Evolutionary conservation across 2,113 vertebrate species (phyloP), one percentile per base, ranked within the genome.

Genomic region (Ceuthmochares aereus): DNA sequence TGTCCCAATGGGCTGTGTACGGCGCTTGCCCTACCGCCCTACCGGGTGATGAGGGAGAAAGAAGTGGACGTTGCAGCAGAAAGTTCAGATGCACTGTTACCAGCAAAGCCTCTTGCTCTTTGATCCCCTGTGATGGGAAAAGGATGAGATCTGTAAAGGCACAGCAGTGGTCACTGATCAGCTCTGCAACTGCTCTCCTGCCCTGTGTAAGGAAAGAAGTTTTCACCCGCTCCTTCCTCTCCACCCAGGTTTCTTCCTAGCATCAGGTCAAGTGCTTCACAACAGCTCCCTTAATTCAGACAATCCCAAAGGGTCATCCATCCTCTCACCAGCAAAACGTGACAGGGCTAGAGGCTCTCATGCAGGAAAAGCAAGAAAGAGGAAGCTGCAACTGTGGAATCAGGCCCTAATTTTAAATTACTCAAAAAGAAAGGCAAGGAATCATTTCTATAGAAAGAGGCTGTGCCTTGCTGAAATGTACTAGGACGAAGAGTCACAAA

Each of bases 231-330:
- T 36, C 22, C 34, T 63, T 83, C 29, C n/a, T 67, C 40, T 16
- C n/a, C 25, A 76, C 8, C 12, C 21, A 75, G 37, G 70, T 45
- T 69, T 87, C 56, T 10, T 59, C 34, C 52, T 34, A 72, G 42
- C 12, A 42, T 63, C 22, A 75, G 40, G 34, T 18, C 0, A 0
- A 78, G 22, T 3, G 2, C 40, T 60, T 43, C 36, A 43, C 20
- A 86, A 58, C 22, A 72, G 29, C 14, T 52, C 34, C 37, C 14
- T 42, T 29, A 75, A 74, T 8, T 63, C 4, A 43, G 5, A 59
- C 9, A 66, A 21, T 15, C 27, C 20, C 2, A 1, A 34, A 70
- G 47, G n/a, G 74, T 32, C 4, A 7, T 21, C 66, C 19, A 7
- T 13, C 29, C 13, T 68, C 54, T 20, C 56, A 13, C 37, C 83